Percentiles rank a stretch among this genome's conserved stretches.
phyloP scores from a whole-genome alignment of 92 coral and sea anemone species.

The Bergia sp. region DNA sequence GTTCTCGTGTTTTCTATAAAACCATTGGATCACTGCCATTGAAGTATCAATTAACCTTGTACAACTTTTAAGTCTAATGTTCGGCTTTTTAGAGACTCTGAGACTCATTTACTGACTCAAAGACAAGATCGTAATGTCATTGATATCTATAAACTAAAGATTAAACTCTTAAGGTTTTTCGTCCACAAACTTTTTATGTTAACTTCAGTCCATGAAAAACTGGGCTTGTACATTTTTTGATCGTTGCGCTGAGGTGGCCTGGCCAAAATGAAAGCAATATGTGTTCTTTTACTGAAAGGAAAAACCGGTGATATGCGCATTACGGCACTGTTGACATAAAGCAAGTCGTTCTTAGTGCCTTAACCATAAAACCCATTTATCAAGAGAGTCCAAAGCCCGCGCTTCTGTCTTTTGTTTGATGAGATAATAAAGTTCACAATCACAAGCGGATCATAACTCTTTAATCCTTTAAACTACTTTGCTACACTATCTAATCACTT shows the following conservation, averaged over 20 bases:
- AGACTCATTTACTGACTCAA: not conserved
- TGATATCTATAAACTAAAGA: not conserved
- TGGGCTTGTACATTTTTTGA: not conserved
- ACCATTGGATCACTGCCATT: not conserved
- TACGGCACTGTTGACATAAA: conserved; percentile 34
- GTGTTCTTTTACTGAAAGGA: conserved; percentile 10
- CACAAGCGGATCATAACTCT: conserved; percentile 39
- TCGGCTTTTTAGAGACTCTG: not conserved
- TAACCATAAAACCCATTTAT: conserved; percentile 20
- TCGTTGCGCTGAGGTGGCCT: not conserved
- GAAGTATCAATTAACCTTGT: not conserved
- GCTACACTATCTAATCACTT: conserved; percentile 40
- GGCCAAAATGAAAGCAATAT: not conserved
- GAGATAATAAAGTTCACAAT: conserved; percentile 36
- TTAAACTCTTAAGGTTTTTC: not conserved
- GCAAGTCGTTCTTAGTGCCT: not conserved
- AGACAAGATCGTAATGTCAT: not conserved
- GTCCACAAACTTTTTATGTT: not conserved
- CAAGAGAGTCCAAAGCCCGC: conserved; percentile 4
- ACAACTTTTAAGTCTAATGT: not conserved
- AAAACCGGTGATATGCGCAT: not conserved
- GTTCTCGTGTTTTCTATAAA: not conserved
- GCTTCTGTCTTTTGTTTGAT: conserved; percentile 27
- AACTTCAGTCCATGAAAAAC: too few species aligned
- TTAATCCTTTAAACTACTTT: conserved; percentile 48